These are phyloP conservation scores for Copidosoma aretas DNA, from an alignment of 2,888 invertebrate species.

Conservation along the genomic window DNA sequence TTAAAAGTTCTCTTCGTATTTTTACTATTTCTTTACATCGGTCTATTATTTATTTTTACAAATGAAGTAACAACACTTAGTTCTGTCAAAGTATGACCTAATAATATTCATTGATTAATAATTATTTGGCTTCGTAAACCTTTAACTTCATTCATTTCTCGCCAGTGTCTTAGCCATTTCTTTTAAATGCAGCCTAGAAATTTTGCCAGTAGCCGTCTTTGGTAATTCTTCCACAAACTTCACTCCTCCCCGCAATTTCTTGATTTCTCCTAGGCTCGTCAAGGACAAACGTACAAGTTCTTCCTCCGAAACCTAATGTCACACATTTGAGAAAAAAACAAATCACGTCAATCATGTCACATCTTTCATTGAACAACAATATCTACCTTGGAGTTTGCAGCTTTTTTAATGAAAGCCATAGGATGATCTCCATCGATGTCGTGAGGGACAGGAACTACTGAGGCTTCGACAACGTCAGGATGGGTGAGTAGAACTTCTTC, in stretches of 20 bases:
- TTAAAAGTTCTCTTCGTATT: too few species aligned
- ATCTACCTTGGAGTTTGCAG: conserved; percentile 41
- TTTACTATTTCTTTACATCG: too few species aligned
- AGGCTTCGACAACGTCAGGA: conserved; percentile 52
- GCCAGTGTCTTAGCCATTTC: conserved; percentile 29
- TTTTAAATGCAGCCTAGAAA: conserved; percentile 29
- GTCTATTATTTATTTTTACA: too few species aligned
- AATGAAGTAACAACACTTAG: too few species aligned
- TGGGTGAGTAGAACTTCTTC: conserved; percentile 49
- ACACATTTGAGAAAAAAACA: background rate
- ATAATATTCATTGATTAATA: too few species aligned
- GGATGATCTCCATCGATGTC: conserved; percentile 50
- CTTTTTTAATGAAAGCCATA: conserved; percentile 50
- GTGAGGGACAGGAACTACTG: conserved; percentile 51
- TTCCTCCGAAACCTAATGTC: conserved; percentile 17
- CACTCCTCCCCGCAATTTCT: conserved; percentile 28
- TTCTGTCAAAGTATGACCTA: too few species aligned
- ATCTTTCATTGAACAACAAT: too few species aligned
- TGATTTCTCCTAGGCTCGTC: conserved; percentile 12
- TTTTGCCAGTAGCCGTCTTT: conserved; percentile 26
- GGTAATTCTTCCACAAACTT: conserved; percentile 25
- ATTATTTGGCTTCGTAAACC: too few species aligned
- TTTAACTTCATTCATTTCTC: background rate
- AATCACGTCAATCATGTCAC: background rate
- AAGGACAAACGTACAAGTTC: conserved; percentile 16